A percentile compares a stretch with the other conserved stretches of the same genome.
phyloP scores from a whole-genome alignment of 64 coral and sea anemone species.

The Dendrophyllia cribrosa region DNA sequence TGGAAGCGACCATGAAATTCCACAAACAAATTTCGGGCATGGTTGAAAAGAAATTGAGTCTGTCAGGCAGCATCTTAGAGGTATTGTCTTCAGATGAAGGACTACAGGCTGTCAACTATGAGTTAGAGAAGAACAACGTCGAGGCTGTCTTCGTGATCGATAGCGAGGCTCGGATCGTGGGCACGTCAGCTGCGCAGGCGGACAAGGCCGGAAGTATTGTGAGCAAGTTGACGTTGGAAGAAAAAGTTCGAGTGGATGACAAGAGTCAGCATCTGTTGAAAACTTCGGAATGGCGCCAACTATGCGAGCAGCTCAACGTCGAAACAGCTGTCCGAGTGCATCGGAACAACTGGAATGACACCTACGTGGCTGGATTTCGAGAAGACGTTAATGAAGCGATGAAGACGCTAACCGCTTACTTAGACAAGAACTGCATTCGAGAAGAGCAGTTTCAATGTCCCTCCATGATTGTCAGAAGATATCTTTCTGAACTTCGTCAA shows the following conservation, averaged over 20 bases:
- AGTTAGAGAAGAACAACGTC: conserved; percentile 42
- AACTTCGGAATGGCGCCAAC: conserved; percentile 44
- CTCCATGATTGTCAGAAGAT: conserved; percentile 1
- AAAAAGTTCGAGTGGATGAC: conserved; percentile 65
- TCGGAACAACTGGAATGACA: conserved; percentile 50
- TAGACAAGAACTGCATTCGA: conserved; percentile 46
- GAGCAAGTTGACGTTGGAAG: conserved; percentile 46
- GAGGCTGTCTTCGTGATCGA: conserved; percentile 66
- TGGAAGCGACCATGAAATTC: conserved; percentile 30
- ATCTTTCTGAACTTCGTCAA: conserved; percentile 46
- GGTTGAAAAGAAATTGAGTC: neutral
- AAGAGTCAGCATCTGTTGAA: conserved; percentile 39
- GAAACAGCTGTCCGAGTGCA: conserved; percentile 13
- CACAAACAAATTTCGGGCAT: conserved; percentile 11
- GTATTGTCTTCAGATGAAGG: conserved; percentile 45
- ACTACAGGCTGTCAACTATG: conserved; percentile 31
- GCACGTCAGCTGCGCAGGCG: conserved; percentile 39
- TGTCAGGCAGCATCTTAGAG: conserved; percentile 34
- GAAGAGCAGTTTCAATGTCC: neutral
- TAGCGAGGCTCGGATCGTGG: conserved; percentile 27
- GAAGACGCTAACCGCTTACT: conserved; percentile 23
- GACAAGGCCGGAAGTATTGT: conserved; percentile 52
- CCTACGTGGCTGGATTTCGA: conserved; percentile 64
- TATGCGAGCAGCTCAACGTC: conserved; percentile 25
- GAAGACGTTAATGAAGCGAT: conserved; percentile 45